These are phyloP conservation scores for Dryoscopus gambensis DNA, from an alignment of 2,113 vertebrate genomes.

Conservation along the genomic window DNA sequence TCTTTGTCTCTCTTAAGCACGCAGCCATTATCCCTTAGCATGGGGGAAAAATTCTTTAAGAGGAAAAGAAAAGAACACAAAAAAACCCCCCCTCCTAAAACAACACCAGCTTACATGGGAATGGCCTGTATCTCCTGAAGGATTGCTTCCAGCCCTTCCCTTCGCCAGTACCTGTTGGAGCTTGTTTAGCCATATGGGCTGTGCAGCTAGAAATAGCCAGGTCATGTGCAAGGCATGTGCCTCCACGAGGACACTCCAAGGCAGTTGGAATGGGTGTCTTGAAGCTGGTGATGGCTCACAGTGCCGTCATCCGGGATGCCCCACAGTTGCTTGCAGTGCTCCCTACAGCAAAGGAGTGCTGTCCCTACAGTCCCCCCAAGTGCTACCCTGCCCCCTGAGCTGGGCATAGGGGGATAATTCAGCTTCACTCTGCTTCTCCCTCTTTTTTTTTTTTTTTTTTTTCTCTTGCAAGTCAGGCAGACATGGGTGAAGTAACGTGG, in stretches of 20 bases:
- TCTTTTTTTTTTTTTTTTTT: background rate
- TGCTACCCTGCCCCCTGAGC: background rate
- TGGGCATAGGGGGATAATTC: background rate
- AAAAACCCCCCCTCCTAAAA: too few species aligned
- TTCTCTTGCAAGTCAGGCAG: background rate
- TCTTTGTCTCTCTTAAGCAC: too few species aligned
- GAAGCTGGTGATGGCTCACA: background rate
- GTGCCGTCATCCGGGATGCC: background rate
- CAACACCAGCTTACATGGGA: background rate
- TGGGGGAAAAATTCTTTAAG: too few species aligned
- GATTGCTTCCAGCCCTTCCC: background rate
- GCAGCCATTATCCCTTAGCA: too few species aligned
- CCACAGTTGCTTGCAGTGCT: background rate
- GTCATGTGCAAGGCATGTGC: background rate
- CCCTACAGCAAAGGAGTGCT: background rate
- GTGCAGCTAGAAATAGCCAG: background rate
- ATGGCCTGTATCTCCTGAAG: background rate
- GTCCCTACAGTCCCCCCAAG: background rate
- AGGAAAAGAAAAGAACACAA: too few species aligned
- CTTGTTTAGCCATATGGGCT: background rate
- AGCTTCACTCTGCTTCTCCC: background rate
- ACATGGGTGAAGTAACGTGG: background rate
- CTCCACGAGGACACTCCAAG: fast-evolving
- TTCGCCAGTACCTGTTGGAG: background rate
- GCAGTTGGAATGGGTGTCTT: background rate